Conservation (phyloP, 1,140 invertebrate species). For the Plodia interpunctella region DNA sequence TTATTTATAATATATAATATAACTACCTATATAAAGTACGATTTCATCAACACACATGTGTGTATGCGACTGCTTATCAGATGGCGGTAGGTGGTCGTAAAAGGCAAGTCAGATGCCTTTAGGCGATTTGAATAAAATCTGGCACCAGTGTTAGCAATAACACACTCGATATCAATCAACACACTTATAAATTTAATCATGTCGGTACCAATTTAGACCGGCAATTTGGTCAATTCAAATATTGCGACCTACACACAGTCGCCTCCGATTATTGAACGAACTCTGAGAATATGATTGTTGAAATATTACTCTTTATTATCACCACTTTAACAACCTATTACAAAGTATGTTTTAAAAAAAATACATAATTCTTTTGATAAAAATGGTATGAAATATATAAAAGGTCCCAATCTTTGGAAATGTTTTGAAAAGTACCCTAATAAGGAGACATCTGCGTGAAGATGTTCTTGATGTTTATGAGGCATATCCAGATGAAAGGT, state of each 20-base stretch:
- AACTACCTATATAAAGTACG: too few species aligned
- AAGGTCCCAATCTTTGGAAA: constrained; percentile 56
- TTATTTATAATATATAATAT: too few species aligned
- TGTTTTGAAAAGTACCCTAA: constrained; percentile 28
- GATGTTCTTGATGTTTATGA: constrained; percentile 44
- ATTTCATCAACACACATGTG: too few species aligned
- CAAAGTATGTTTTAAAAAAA: constrained; percentile 32
- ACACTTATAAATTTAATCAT: too few species aligned
- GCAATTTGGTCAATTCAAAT: neutral
- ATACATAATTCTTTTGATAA: constrained; percentile 33
- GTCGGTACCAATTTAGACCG: neutral
- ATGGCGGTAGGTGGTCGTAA: too few species aligned
- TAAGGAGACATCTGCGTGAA: constrained; percentile 36
- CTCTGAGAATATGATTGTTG: constrained; percentile 35
- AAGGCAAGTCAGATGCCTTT: too few species aligned
- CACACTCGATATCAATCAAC: too few species aligned
- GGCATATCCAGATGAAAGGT: constrained; percentile 66
- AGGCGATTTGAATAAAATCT: too few species aligned
- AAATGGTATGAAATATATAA: constrained; percentile 39
- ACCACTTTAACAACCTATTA: constrained; percentile 34
- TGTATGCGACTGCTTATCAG: too few species aligned
- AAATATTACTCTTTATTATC: constrained; percentile 41
- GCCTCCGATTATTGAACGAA: neutral
- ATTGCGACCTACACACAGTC: neutral
- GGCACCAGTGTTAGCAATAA: too few species aligned